Percentiles rank a stretch among this genome's conserved stretches.
phyloP scores from a whole-genome alignment of 2,797 vertebrate species.

The Etheostoma nigrum region DNA sequence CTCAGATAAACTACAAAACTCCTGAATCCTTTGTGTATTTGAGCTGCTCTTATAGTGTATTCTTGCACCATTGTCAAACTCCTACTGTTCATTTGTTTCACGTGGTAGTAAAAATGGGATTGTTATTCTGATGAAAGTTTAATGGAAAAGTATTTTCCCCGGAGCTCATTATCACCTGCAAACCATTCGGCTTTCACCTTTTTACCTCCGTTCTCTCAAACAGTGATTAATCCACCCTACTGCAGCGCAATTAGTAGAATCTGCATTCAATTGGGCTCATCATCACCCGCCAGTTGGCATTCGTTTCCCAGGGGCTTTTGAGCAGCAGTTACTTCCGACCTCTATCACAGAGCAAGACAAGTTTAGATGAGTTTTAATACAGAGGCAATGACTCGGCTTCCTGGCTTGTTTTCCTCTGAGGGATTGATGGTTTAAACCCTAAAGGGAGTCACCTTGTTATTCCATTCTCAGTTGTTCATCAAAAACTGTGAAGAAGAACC shows the following conservation, averaged over 20 bases:
- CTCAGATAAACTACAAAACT: background rate
- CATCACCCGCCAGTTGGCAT: conserved; percentile 34
- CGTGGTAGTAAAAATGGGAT: background rate
- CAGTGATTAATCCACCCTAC: conserved; percentile 48
- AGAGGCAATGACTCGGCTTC: background rate
- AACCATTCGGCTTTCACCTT: conserved; percentile 33
- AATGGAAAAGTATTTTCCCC: background rate
- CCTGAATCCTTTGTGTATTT: background rate
- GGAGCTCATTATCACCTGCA: conserved; percentile 38
- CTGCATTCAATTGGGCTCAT: conserved; percentile 42
- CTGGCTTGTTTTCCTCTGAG: conserved; percentile 24
- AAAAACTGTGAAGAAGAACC: background rate
- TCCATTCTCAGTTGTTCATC: conserved; percentile 6
- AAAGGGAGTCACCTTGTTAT: conserved; percentile 42
- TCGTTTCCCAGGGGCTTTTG: conserved; percentile 18
- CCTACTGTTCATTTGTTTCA: conserved; percentile 22
- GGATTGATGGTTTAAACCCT: conserved; percentile 28
- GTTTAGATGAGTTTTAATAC: conserved; percentile 30
- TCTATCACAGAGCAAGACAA: conserved; percentile 10
- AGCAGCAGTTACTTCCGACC: conserved; percentile 28
- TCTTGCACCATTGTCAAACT: background rate
- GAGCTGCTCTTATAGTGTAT: background rate
- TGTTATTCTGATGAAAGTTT: conserved; percentile 25
- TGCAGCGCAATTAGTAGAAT: conserved; percentile 47
- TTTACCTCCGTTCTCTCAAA: conserved; percentile 37